Percentiles rank a stretch among this genome's conserved stretches.
phyloP scores from a whole-genome alignment of 2,888 invertebrate species.

The Platerodrilus igneus region DNA sequence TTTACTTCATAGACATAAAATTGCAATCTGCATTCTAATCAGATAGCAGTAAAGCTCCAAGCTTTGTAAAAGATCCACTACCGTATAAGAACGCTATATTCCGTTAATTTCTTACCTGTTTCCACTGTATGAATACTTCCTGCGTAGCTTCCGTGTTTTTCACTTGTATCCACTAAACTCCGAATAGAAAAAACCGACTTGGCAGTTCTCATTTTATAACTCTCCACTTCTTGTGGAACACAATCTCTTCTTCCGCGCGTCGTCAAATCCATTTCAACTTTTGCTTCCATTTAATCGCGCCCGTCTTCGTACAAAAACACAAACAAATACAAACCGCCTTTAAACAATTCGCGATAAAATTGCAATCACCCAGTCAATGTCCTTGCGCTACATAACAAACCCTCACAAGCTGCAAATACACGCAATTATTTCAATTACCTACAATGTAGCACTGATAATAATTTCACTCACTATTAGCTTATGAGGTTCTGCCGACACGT shows the following conservation, averaged over 20 bases:
- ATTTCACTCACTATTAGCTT: background rate
- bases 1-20: no score
- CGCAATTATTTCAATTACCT: background rate
- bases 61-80: no score
- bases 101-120: constrained; percentile 33
- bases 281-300: constrained; percentile 16
- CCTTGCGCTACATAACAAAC: no score
- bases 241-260: constrained; percentile 47
- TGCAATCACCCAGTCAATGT: no score
- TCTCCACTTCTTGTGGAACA: constrained; percentile 39
- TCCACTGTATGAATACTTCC: constrained; percentile 26
- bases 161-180: constrained; percentile 51
- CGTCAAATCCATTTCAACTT: constrained; percentile 50
- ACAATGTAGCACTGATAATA: background rate
- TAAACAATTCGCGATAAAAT: constrained; percentile 9
- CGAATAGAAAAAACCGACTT: constrained; percentile 58
- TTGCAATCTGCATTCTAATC: no score
- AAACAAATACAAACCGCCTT: no score
- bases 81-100: no score
- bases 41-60: no score
- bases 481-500: background rate
- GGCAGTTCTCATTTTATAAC: constrained; percentile 52
- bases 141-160: constrained; percentile 29
- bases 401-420: no score
- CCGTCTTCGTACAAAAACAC: constrained; percentile 5